Evolutionary conservation across 2,888 invertebrate species (phyloP).

Genomic region (Epirrhoe alternata): DNA sequence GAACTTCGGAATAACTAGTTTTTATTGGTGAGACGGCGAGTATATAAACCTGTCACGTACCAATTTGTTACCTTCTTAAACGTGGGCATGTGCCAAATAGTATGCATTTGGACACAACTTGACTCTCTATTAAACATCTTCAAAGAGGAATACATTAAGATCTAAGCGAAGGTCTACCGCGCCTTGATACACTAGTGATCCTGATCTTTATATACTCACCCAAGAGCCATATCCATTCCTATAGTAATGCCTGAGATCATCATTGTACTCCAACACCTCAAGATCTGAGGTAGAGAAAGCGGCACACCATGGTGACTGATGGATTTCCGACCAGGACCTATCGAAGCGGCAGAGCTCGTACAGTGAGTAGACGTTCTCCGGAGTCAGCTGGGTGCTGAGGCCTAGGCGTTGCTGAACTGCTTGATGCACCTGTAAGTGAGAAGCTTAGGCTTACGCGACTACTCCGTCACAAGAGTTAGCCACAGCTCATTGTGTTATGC

Average conservation of each 20-base stretch:
- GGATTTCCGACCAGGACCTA: conserved; percentile 84
- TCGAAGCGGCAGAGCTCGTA: conserved; percentile 92
- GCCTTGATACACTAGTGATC: neutral
- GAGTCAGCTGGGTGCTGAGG: conserved; percentile 59
- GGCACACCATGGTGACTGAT: conserved; percentile 90
- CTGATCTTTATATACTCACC: conserved; percentile 52
- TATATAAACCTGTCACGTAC: no score
- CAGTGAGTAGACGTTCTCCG: conserved; percentile 84
- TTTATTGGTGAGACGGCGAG: no score
- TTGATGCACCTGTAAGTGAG: conserved; percentile 59
- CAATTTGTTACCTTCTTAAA: no score
- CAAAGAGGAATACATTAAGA: no score
- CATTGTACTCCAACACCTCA: conserved; percentile 89
- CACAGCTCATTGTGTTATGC: no score
- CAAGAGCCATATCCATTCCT: conserved; percentile 76
- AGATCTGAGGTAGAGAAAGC: conserved; percentile 89
- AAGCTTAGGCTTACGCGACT: neutral
- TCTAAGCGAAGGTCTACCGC: no score
- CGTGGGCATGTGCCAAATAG: no score
- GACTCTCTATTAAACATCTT: no score
- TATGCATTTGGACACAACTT: no score
- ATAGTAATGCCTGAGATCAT: conserved; percentile 91
- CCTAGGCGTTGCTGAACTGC: conserved; percentile 83
- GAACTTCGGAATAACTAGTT: no score
- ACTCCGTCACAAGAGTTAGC: no score